Base-by-base conservation (phyloP, 2,797 vertebrate genomes). In the Falco concolor region DNA sequence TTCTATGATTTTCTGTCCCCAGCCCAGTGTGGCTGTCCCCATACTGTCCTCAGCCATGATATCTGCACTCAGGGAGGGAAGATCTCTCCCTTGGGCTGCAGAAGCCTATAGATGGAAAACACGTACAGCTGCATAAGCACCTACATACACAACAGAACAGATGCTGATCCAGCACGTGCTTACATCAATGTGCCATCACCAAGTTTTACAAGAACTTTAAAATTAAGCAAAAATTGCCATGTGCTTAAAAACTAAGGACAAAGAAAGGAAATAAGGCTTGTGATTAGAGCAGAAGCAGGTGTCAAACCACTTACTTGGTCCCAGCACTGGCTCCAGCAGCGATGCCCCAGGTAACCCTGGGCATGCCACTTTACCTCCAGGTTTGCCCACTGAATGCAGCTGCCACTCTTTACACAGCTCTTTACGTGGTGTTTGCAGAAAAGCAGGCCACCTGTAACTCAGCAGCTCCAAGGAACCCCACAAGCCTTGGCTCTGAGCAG, bases 141-240 rank as follows among this genome's bases (percentile, higher is more conserved):
- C 95, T 95, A 94, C 91, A 93, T 94, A 93, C 93, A 96, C 96
- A 93, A 95, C 90, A 93, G 92, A 96, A 52, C 78, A 95, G 94
- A 95, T 91, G 94, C 94, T 80, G 95, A 85, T 93, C 94, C 95
- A 97, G 95, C 91, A 84, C 79, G 88, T 3, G 40, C 90, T 97
- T 96, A 72, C 93, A 91, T 97, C 95, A 96, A 93, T 94, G 84
- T 77, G 92, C 84, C 84, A 11, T 96, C 95, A 96, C 95, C 65
- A 28, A 94, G 79, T 94, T 72, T 93, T 30, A 69, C 95, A 84
- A 91, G 95, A 91, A 92, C 89, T 92, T 96, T 59, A 54, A 94
- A 96, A 95, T 93, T 40, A 92, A 95, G 84, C 45, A 47, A 87
- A 87, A 84, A 72, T 86, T 81, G 69, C 95, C 89, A 94, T 77